Evolutionary conservation across 1,140 invertebrate genomes (phyloP).

Genomic region (Bombus balteatus): DNA sequence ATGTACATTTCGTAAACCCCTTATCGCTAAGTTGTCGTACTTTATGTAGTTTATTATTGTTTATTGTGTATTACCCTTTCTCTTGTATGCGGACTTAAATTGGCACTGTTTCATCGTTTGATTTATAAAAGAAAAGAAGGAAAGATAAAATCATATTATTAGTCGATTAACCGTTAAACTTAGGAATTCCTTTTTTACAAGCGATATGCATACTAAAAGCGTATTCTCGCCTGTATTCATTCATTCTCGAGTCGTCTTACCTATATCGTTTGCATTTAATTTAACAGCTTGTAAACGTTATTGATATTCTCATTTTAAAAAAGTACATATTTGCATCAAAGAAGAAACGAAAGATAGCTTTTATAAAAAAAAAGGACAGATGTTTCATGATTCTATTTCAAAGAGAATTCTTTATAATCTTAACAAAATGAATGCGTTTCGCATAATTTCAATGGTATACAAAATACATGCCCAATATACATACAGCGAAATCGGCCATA

Average conservation of each 20-base stretch:
- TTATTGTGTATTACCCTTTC: not conserved
- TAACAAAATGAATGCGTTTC: not conserved
- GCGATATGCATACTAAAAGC: not conserved
- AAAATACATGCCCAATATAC: not conserved
- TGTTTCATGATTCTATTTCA: not conserved
- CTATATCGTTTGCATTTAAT: conserved; percentile 15
- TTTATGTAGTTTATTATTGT: conserved; percentile 12
- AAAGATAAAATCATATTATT: not conserved
- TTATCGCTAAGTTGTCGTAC: conserved; percentile 23
- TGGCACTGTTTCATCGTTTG: conserved; percentile 26
- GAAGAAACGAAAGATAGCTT: not conserved
- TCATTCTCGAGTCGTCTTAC: not conserved
- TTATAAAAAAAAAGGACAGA: not conserved
- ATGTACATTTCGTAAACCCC: not conserved
- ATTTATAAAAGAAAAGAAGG: not conserved
- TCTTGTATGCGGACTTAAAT: not conserved
- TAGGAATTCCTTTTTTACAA: not conserved
- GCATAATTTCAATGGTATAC: not conserved
- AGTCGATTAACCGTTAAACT: not conserved
- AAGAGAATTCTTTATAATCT: not conserved
- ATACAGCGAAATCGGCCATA: not conserved
- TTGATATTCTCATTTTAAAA: conserved; percentile 3
- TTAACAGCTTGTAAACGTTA: conserved; percentile 7
- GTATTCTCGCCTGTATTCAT: not conserved
- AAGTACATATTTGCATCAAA: not conserved